These are phyloP conservation scores for Neuroscelio doddi DNA, from an alignment of 2,888 invertebrate genomes.

Conservation along the genomic window DNA sequence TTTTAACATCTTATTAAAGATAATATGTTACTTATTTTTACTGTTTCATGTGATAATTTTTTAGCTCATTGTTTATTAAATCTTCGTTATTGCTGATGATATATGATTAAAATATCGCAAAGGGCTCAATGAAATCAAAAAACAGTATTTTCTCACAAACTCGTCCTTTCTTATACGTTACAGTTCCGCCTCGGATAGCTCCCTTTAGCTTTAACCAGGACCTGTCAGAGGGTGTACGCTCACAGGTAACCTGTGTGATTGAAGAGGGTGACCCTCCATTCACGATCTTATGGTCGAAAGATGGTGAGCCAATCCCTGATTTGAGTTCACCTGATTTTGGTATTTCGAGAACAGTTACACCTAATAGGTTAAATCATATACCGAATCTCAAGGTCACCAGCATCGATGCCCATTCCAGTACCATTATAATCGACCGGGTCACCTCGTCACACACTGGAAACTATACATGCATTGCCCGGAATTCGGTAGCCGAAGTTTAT, in stretches of 20 bases:
- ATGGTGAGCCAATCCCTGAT: slow-evolving; percentile 83
- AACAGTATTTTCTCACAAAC: slow-evolving; percentile 7
- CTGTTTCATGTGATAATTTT: too few relatives aligned
- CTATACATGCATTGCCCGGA: slow-evolving; percentile 93
- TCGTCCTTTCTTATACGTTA: slow-evolving; percentile 59
- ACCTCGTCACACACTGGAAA: slow-evolving; percentile 90
- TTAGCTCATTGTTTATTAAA: too few relatives aligned
- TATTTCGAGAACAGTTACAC: slow-evolving; percentile 51
- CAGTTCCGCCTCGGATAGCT: slow-evolving; percentile 90
- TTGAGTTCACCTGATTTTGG: slow-evolving; percentile 71
- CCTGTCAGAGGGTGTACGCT: slow-evolving; percentile 85
- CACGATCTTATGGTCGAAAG: slow-evolving; percentile 92
- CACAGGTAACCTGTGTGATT: slow-evolving; percentile 92
- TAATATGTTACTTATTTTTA: too few relatives aligned
- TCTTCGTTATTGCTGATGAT: too few relatives aligned
- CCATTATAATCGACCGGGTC: slow-evolving; percentile 88
- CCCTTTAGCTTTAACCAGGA: slow-evolving; percentile 84
- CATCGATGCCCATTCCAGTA: slow-evolving; percentile 87
- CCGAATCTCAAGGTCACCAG: slow-evolving; percentile 67
- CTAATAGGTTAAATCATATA: slow-evolving; percentile 45
- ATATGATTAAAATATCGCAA: too few relatives aligned
- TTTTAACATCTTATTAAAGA: too few relatives aligned
- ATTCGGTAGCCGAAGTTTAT: slow-evolving; percentile 79
- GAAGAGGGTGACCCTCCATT: slow-evolving; percentile 94
- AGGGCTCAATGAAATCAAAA: slow-evolving; percentile 28